Evolutionary conservation across 1,140 invertebrate genomes (phyloP).

Genomic region (Dreissena polymorpha): DNA sequence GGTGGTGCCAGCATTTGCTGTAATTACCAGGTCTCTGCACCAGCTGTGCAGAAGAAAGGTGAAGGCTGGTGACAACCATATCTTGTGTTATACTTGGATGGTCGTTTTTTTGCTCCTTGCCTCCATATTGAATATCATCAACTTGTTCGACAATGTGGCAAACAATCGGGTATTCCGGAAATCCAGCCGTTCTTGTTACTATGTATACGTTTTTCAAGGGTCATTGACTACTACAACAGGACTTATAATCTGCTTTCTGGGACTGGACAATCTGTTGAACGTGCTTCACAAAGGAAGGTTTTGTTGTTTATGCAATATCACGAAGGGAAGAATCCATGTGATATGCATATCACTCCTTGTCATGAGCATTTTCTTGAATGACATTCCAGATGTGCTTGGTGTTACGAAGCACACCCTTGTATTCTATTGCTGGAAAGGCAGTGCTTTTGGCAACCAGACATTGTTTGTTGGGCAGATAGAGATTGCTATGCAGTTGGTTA

Average conservation of each 20-base stretch:
- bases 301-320: not conserved
- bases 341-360: not conserved
- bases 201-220: conserved; percentile 27
- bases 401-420: not conserved
- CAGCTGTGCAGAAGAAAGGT: not conserved
- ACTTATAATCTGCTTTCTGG: not conserved
- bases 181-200: conserved; percentile 31
- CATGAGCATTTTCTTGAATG: conserved; percentile 12
- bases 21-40: not conserved
- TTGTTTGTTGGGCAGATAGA: not conserved
- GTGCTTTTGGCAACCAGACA: conserved; percentile 16
- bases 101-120: conserved; percentile 11
- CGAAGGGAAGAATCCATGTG: not conserved
- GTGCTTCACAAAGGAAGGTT: not conserved
- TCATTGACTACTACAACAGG: not conserved
- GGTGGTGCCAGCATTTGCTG: not conserved
- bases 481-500: not conserved
- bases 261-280: not conserved
- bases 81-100: conserved; percentile 3
- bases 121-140: conserved; percentile 27
- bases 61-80: conserved; percentile 1
- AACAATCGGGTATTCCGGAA: not conserved
- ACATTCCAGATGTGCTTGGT: conserved; percentile 1
- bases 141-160: conserved; percentile 28
- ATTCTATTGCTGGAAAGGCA: conserved; percentile 35